Conservation (phyloP, 1,140 invertebrate genomes). For the Phortica variegata region DNA sequence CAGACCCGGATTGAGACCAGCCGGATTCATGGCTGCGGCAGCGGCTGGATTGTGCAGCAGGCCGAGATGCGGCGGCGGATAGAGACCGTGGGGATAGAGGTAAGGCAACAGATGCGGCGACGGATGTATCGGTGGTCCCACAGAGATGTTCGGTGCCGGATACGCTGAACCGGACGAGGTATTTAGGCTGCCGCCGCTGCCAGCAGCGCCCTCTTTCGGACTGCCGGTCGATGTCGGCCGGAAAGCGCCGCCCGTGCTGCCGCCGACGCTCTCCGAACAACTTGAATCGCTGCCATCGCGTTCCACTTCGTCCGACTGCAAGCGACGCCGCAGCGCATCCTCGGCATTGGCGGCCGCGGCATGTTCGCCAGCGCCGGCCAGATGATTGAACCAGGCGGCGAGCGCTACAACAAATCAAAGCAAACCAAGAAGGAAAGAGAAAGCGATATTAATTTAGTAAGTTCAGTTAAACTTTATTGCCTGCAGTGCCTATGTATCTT, state of each 20-base stretch:
- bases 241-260: conserved; percentile 62
- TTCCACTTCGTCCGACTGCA: conserved; percentile 64
- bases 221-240: conserved; percentile 61
- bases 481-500: too few relatives aligned
- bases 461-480: conserved; percentile 11
- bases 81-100: conserved; percentile 83
- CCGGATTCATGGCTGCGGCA: conserved; percentile 60
- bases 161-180: conserved; percentile 64
- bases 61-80: conserved; percentile 72
- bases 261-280: conserved; percentile 64
- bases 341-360: conserved; percentile 48
- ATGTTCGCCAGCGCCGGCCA: conserved; percentile 58
- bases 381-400: conserved; percentile 62
- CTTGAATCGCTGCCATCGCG: conserved; percentile 67
- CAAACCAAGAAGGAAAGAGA: neutral
- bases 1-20: conserved; percentile 70
- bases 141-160: conserved; percentile 80
- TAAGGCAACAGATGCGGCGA: conserved; percentile 81
- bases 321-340: conserved; percentile 60
- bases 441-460: neutral
- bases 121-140: conserved; percentile 84
- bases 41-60: conserved; percentile 62
- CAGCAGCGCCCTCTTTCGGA: conserved; percentile 59
- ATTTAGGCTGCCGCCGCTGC: conserved; percentile 60
- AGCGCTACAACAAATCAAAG: conserved; percentile 28